Evolutionary conservation across 1,140 invertebrate genomes (phyloP), one percentile per base, ranked within the genome.

Genomic region (Stratiolaelaps scimitus): DNA sequence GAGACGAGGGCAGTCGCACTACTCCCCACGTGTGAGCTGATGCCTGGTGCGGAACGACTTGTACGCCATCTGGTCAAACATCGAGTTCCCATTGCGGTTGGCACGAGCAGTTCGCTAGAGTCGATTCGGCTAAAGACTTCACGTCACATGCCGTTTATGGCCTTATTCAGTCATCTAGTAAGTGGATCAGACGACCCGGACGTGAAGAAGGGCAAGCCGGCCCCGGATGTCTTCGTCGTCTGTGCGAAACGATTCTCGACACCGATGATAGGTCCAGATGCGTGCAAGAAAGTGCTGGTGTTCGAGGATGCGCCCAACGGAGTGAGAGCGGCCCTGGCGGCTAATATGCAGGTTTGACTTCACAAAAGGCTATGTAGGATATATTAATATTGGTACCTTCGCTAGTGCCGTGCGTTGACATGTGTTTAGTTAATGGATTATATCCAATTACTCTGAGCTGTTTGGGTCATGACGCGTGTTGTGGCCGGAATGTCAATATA

Each of bases 201-300:
- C 69, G 88, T 97, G 0, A 85, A 84, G 70, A 79, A 82, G 69
- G 91, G 92, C 29, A 97, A 98, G 80, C 93, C 93, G 15, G 82
- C 83, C 68, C 93, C 93, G 0, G 92, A 96, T 76, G 89, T 92
- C 72, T 98, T 94, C 74, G 74, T 92, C 10, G 81, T 92, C 0
- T 86, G 87, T 68, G 88, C 89, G 2, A 78, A 80, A 1, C 78
- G 91, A 69, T 96, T 98, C 75, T 40, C 34, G 4, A 40, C 34
- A 40, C 10, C 34, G 4, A 40, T 40, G 10, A 73, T 80, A 0
- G 83, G 85, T 5, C 73, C 71, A 15, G 17, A 19, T 26, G 17
- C 15, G 19, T 53, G 0, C 44, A 28, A 10, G 19, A 29, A 78
- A 72, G 73, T 77, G 5, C 66, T 80, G 17, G 79, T 80, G 6